These are phyloP conservation scores for Trisateles emortualis DNA, from an alignment of 2,888 invertebrate genomes.

Conservation along the genomic window DNA sequence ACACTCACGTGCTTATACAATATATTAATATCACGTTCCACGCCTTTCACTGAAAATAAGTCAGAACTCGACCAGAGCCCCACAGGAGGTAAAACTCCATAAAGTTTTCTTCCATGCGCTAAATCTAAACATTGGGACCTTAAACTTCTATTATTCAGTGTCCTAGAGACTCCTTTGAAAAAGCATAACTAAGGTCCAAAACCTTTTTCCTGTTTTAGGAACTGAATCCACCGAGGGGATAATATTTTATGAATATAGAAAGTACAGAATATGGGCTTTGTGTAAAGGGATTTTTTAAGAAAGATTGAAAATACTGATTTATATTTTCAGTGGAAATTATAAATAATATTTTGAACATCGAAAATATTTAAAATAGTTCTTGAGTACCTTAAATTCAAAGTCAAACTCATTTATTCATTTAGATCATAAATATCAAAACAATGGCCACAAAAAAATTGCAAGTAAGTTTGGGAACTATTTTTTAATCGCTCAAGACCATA, in stretches of 20 bases:
- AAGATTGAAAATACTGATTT: not conserved
- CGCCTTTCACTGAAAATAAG: not conserved
- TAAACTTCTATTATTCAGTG: slow-evolving; percentile 56
- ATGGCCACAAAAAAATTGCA: too few species aligned
- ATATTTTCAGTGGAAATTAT: too few species aligned
- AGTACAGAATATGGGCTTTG: not conserved
- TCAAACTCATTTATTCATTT: too few species aligned
- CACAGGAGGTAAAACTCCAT: not conserved
- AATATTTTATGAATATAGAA: slow-evolving; percentile 23
- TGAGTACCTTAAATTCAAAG: too few species aligned
- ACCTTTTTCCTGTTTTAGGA: slow-evolving; percentile 30
- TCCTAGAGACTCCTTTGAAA: slow-evolving; percentile 37
- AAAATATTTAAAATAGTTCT: too few species aligned
- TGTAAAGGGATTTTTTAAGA: not conserved
- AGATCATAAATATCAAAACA: too few species aligned
- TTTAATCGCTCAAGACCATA: too few species aligned
- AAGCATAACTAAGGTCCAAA: slow-evolving; percentile 32
- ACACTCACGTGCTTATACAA: too few species aligned
- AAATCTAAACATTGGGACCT: slow-evolving; percentile 28
- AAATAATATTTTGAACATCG: too few species aligned
- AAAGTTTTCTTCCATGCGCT: slow-evolving; percentile 7
- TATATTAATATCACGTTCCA: not conserved
- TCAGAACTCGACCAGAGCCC: not conserved
- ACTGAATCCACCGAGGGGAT: slow-evolving; percentile 28
- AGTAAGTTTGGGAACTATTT: too few species aligned